Base-by-base conservation (phyloP, 2,797 vertebrate species). In the Smutsia gigantea region DNA sequence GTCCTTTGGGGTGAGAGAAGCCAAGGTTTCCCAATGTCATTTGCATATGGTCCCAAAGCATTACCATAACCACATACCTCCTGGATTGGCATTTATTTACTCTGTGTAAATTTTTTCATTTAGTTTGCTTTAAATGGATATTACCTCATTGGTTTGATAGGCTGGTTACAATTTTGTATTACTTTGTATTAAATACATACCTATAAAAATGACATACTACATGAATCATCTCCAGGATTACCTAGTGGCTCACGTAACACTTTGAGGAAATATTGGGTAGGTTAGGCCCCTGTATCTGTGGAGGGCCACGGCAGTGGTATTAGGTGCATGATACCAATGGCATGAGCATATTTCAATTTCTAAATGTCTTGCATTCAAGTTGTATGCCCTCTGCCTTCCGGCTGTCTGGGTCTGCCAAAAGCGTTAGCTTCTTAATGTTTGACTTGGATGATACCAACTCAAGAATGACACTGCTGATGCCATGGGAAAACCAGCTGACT, bases 131-230 rank as follows among this genome's bases (percentile, higher is more conserved):
- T 87, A 78, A 69, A 39, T 79, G 10, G n/a, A 64, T 92, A 88
- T 82, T 46, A 86, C 55, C 29, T 61, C 74, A 31, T 59, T 71
- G 57, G 34, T 75, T 90, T 94, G 64, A 83, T 69, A 71, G 37
- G 4, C 42, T 91, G 78, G 51, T 75, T 92, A 17, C 23, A 87
- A 75, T 51, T 89, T 94, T 97, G 96, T 94, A 93, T 92, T 64
- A 51, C 14, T 39, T 18, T 5, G 29, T 55, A 74, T 91, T 88
- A 91, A 93, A 91, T 83, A 21, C 46, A 53, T 69, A 53, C n/a
- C n/a, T 78, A 46, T 95, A 94, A 94, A 84, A 64, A 82, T 82
- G 61, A 64, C 13, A 1, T 31, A 18, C 10, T 51, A 55, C 15
- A 46, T 86, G 27, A 77, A 55, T 29, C 2, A 25, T 7, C 71